phyloP scores from a whole-genome alignment of 2,113 vertebrate species.

The Cygnus buccinator region DNA sequence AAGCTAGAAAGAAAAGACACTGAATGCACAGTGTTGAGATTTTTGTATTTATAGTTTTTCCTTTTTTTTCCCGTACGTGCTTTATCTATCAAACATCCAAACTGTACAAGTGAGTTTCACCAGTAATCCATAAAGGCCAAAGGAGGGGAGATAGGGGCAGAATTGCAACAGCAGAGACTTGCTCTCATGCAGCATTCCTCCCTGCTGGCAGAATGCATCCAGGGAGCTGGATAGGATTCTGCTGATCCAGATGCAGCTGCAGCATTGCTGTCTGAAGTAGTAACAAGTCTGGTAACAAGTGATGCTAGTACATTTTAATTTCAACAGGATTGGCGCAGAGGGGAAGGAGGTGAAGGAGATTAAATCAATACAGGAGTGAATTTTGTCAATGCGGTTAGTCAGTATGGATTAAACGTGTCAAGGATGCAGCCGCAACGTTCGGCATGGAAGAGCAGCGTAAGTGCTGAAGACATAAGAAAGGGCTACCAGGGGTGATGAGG shows the following conservation, averaged over 20 bases:
- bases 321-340: rapidly evolving
- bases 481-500: neutral
- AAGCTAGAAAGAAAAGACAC: constrained; percentile 80
- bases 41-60: constrained; percentile 73
- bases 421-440: neutral
- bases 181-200: constrained; percentile 63
- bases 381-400: neutral
- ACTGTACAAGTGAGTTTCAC: constrained; percentile 79
- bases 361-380: neutral
- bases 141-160: neutral
- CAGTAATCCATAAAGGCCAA: constrained; percentile 58
- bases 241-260: neutral
- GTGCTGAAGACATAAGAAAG: neutral
- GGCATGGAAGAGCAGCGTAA: neutral
- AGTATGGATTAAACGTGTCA: neutral
- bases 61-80: constrained; percentile 74
- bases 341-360: neutral
- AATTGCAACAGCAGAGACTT: constrained; percentile 43
- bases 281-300: neutral
- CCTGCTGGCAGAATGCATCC: neutral
- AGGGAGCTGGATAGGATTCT: neutral
- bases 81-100: constrained; percentile 83
- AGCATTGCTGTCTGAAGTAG: neutral
- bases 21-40: constrained; percentile 82
- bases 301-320: neutral